phyloP scores from a whole-genome alignment of 2,113 vertebrate species.

The Seriola aureovittata region DNA sequence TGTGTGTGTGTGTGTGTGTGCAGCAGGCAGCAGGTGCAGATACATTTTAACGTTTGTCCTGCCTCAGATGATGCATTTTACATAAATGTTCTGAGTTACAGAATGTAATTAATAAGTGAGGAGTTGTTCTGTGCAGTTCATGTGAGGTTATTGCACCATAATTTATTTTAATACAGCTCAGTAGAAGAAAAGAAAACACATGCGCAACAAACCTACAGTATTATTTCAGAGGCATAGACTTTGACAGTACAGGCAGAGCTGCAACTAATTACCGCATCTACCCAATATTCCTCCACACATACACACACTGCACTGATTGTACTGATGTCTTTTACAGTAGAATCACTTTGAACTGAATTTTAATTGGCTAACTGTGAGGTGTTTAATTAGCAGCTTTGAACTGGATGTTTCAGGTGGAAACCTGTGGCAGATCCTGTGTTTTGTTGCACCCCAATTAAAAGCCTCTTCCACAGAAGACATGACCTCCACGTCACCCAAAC shows the following conservation, averaged over 20 bases:
- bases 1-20: conserved; percentile 2
- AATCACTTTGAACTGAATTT: conserved; percentile 49
- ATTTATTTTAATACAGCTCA: conserved; percentile 3
- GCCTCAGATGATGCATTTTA: neutral
- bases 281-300: conserved; percentile 8
- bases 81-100: neutral
- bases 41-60: neutral
- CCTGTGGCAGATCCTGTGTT: conserved; percentile 41
- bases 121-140: neutral
- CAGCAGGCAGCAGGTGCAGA: neutral
- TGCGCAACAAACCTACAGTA: conserved; percentile 1
- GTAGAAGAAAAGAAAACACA: neutral
- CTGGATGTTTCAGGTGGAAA: conserved; percentile 57
- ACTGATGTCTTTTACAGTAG: conserved; percentile 49
- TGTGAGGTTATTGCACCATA: conserved; percentile 1
- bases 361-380: conserved; percentile 65
- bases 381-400: conserved; percentile 62
- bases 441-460: conserved; percentile 71
- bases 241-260: conserved; percentile 19
- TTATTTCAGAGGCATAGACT: conserved; percentile 21
- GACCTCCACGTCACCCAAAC: conserved; percentile 27
- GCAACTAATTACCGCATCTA: conserved; percentile 48
- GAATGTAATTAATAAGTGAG: neutral
- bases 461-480: conserved; percentile 41
- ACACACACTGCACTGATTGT: conserved; percentile 18